phyloP scores from a whole-genome alignment of 2,113 vertebrate genomes.

The Echinops telfairi region DNA sequence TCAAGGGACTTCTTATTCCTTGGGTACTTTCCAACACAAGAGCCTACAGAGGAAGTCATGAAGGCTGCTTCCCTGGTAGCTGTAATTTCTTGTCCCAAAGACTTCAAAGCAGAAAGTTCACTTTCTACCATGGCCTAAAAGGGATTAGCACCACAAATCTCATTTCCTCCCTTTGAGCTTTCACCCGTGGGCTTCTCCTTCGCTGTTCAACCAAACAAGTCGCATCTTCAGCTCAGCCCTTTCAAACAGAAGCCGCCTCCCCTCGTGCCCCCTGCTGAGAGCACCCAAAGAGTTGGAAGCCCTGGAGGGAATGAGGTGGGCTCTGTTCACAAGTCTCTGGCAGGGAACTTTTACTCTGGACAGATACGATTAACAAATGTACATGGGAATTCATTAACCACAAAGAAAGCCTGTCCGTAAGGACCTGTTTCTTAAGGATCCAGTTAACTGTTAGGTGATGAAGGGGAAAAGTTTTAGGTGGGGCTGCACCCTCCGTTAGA shows the following conservation, averaged over 20 bases:
- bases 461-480: neutral
- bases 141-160: neutral
- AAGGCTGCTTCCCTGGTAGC: constrained; percentile 1
- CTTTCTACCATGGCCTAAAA: constrained; percentile 53
- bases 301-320: accelerated
- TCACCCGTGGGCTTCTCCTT: neutral
- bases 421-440: neutral
- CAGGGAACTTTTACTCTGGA: neutral
- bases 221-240: neutral
- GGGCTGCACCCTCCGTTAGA: neutral
- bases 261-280: neutral
- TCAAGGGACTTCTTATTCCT: neutral
- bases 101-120: neutral
- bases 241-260: neutral
- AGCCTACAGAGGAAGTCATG: neutral
- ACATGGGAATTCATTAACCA: neutral
- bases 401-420: neutral
- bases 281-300: neutral
- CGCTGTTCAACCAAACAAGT: constrained; percentile 7
- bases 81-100: constrained; percentile 36
- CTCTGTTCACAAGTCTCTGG: neutral
- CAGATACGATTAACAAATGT: neutral
- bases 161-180: constrained; percentile 14
- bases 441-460: neutral
- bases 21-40: neutral